phyloP scores from a whole-genome alignment of 2,797 vertebrate species.

The Pogonophryne albipinna region DNA sequence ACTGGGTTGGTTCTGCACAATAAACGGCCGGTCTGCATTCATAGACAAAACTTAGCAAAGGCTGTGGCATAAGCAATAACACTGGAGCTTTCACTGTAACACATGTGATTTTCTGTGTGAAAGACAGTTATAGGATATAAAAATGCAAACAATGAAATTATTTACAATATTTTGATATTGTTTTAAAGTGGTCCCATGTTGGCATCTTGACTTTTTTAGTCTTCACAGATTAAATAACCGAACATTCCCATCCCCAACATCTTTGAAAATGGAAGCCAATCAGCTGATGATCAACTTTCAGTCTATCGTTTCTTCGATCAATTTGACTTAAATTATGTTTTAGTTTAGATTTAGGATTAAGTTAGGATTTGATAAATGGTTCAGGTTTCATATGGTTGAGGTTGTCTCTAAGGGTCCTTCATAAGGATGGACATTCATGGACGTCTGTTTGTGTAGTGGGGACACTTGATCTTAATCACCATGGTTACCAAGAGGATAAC shows the following conservation, averaged over 20 bases:
- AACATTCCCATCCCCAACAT: neutral
- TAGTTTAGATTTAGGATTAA: neutral
- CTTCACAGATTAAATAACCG: neutral
- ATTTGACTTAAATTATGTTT: neutral
- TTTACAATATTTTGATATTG: neutral
- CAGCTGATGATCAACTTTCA: neutral
- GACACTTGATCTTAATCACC: slow-evolving; percentile 58
- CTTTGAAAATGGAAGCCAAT: neutral
- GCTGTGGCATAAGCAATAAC: too few species aligned
- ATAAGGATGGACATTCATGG: slow-evolving; percentile 1
- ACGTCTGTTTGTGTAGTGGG: slow-evolving; percentile 7
- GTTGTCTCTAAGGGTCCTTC: slow-evolving; percentile 3
- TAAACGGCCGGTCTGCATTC: too few species aligned
- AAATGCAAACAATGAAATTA: neutral
- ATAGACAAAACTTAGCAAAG: too few species aligned
- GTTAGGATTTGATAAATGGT: slow-evolving; percentile 2
- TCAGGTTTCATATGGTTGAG: slow-evolving; percentile 2
- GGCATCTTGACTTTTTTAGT: neutral
- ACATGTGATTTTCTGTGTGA: neutral
- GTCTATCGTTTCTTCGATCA: neutral
- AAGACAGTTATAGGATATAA: too few species aligned
- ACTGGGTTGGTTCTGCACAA: too few species aligned
- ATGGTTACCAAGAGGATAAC: slow-evolving; percentile 55
- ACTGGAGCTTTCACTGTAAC: neutral
- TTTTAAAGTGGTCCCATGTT: neutral